Evolutionary conservation across 2,888 invertebrate genomes (phyloP), one percentile per base, ranked within the genome.

Genomic region (Melolontha melolontha): DNA sequence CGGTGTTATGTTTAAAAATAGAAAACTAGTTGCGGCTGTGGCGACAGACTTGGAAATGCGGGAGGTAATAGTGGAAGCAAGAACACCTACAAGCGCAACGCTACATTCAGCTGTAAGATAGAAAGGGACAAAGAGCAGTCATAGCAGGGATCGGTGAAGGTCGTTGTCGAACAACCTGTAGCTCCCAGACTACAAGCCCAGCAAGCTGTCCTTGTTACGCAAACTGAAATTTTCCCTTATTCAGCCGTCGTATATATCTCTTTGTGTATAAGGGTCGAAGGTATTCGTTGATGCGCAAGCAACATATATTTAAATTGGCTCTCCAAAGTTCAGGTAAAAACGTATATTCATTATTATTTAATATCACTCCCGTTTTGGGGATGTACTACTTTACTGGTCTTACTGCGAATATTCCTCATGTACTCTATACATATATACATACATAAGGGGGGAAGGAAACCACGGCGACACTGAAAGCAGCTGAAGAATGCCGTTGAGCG

Each of bases 131-230:
- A 40, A 54, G 11, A 12, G 40, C 54, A 40, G 40, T 40, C 40
- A 40, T 44, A 57, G 57, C 16, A 27, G 14, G 40, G 59, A 44
- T 14, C 44, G 59, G 59, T 59, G 59, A 59, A 59, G 59, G 59
- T 59, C 59, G 59, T 59, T 29, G 27, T 27, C 27, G 59, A 59
- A 59, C 59, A 59, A 55, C 59, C 59, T 59, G 59, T 59, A 59
- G 59, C 59, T 59, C 59, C 57, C 59, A 40, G 54, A 54, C 34
- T 52, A 29, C 40, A 54, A 54, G 40, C 54, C 17, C 17, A 8
- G 54, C 54, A 54, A 8, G 40, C 40, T 29, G 17, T 59, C 59
- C 59, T 59, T 59, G 59, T 44, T 29, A n/a, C 16, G 27, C 40
- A 12, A 40, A 17, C 17, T 40, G 54, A 39, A n/a, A 40, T 14